Conservation (phyloP, 2,888 invertebrate species). For the Ornithoptera priamus region DNA sequence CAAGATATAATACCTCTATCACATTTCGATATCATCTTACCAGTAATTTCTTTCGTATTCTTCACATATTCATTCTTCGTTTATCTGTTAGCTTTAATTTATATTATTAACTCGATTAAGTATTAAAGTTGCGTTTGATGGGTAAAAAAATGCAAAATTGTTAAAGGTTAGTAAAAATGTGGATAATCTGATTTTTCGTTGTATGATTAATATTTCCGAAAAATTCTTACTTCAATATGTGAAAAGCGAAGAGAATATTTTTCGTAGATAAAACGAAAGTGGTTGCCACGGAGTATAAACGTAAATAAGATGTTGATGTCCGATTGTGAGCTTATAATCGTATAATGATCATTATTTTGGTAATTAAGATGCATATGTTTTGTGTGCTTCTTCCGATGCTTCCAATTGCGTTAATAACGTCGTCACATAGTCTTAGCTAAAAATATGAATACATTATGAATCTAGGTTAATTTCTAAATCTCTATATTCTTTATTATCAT, state of each 20-base stretch:
- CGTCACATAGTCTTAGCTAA: neutral
- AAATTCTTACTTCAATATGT: neutral
- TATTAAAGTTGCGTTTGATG: neutral
- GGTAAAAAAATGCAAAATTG: neutral
- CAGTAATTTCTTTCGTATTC: no score
- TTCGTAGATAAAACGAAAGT: slow-evolving; percentile 16
- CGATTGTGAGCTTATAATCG: slow-evolving; percentile 9
- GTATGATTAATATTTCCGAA: neutral
- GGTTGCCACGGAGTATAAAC: slow-evolving; percentile 26
- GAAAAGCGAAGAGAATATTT: neutral
- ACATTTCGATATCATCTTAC: no score
- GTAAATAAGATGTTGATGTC: slow-evolving; percentile 17
- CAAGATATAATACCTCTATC: no score
- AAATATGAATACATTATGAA: neutral
- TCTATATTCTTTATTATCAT: no score
- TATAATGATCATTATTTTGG: slow-evolving; percentile 26
- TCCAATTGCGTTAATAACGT: neutral
- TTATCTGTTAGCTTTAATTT: no score
- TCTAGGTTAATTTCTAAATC: neutral
- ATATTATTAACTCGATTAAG: no score
- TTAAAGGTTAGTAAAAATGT: neutral
- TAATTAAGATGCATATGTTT: slow-evolving; percentile 17
- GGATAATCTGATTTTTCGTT: neutral
- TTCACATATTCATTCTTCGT: no score
- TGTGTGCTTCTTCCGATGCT: slow-evolving; percentile 4